Evolutionary conservation across 2,113 vertebrate species (phyloP), one percentile per base, ranked within the genome.

Genomic region (Ophiodon elongatus): DNA sequence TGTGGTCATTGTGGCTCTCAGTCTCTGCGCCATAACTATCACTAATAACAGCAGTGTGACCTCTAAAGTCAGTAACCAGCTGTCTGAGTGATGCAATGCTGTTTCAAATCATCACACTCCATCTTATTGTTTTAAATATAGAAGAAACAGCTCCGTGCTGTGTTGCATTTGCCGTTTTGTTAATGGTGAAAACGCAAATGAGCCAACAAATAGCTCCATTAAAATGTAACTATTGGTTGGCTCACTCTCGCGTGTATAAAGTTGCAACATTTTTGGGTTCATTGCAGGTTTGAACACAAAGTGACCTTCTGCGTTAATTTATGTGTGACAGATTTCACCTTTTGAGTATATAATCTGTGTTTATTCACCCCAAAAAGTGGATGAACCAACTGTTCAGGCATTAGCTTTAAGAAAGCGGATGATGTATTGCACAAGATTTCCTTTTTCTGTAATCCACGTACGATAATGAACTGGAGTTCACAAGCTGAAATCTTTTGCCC

Each of bases 1-100:
- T 80, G 72, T 80, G 72, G 84, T 76, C 71, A 73, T 59, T 64
- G 45, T 10, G 80, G 27, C 31, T 79, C 21, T 0, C 35, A 23
- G 69, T 27, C 52, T 67, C 29, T 60, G 50, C 50, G 43, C 39
- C 59, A 11, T 10, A 13, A 17, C 13, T 6, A 21, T 47, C 47
- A 14, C 72, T 76, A 67, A 79, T 80, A 62, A 56, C 63, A 54
- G 43, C 43, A 7, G 70, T 25, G 66, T 14, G 39, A 60, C 62
- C 45, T 72, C 79, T 41, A 31, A 8, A 21, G 78, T 25, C 70
- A n/a, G 37, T 0, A 29, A 14, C 25, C 60, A 25, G 41, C 25
- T 37, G 71, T 60, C 29, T 57, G 9, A 15, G 33, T 10, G 35
- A 66, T 39, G 57, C 35, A 59, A 62, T 23, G 19, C 45, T 29